These are phyloP conservation scores for Threskiornis aethiopicus DNA, from an alignment of 2,797 vertebrate genomes.

Conservation along the genomic window DNA sequence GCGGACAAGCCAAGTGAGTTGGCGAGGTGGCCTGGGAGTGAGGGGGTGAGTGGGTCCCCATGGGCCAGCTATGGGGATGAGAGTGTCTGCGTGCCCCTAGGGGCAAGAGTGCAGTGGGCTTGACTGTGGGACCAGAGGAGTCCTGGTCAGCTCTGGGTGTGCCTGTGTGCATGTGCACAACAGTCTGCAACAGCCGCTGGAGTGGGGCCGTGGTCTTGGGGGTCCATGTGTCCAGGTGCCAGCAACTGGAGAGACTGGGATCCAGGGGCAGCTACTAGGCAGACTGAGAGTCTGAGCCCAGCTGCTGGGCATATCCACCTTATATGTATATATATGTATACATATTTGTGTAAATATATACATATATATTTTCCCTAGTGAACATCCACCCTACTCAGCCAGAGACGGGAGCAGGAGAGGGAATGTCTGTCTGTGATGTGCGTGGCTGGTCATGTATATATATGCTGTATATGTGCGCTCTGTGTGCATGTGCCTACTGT, in stretches of 20 bases:
- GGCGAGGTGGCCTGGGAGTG: background rate
- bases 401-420: background rate
- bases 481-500: no score
- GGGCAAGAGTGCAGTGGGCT: background rate
- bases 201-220: background rate
- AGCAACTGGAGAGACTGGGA: background rate
- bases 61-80: background rate
- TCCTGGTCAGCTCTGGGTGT: rapidly evolving
- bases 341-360: no score
- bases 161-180: rapidly evolving
- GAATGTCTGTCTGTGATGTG: background rate
- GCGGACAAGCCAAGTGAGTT: background rate
- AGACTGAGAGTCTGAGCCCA: background rate
- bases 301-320: background rate
- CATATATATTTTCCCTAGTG: background rate
- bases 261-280: background rate
- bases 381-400: background rate
- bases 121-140: background rate
- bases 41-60: background rate
- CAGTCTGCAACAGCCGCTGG: background rate
- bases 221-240: background rate
- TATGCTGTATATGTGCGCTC: rapidly evolving
- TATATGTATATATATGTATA: no score
- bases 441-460: background rate
- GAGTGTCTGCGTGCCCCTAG: rapidly evolving